Conservation (phyloP, 1,140 invertebrate genomes). For the Globodera ellingtonae region DNA sequence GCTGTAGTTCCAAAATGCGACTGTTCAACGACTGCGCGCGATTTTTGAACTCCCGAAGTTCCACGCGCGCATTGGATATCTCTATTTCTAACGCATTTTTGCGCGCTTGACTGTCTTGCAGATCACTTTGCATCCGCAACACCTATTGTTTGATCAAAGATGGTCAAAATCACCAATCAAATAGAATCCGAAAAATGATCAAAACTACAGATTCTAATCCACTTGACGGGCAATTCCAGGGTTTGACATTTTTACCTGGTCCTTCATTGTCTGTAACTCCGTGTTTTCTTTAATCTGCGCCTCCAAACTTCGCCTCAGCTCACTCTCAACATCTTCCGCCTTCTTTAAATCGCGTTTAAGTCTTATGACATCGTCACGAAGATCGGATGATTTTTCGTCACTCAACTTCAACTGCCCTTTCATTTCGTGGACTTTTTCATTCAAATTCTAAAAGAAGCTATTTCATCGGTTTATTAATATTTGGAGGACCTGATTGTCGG, state of each 20-base stretch:
- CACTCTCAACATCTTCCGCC: slow-evolving; percentile 56
- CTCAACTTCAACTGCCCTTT: slow-evolving; percentile 55
- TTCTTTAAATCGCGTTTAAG: slow-evolving; percentile 57
- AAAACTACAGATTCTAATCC: too few species aligned
- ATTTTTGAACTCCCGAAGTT: slow-evolving; percentile 63
- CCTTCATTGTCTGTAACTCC: slow-evolving; percentile 54
- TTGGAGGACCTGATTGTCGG: slow-evolving; percentile 45
- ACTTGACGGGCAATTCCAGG: background rate
- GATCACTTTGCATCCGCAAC: slow-evolving; percentile 57
- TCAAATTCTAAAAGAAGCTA: slow-evolving; percentile 34
- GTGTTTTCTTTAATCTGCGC: slow-evolving; percentile 43
- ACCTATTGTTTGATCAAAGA: slow-evolving; percentile 36
- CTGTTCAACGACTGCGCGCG: slow-evolving; percentile 57
- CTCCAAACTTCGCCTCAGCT: slow-evolving; percentile 55
- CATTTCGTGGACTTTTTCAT: slow-evolving; percentile 61
- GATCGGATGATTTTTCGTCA: slow-evolving; percentile 57
- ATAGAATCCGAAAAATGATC: too few species aligned
- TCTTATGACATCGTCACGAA: slow-evolving; percentile 54
- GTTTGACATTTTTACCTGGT: slow-evolving; percentile 35
- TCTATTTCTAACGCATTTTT: slow-evolving; percentile 58
- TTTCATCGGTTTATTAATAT: background rate
- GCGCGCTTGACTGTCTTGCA: slow-evolving; percentile 50
- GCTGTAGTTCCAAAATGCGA: slow-evolving; percentile 56
- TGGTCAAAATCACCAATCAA: background rate
- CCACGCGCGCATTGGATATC: slow-evolving; percentile 51